These are phyloP conservation scores for Trichogramma pretiosum DNA, from an alignment of 1,140 invertebrate species.

Conservation along the genomic window DNA sequence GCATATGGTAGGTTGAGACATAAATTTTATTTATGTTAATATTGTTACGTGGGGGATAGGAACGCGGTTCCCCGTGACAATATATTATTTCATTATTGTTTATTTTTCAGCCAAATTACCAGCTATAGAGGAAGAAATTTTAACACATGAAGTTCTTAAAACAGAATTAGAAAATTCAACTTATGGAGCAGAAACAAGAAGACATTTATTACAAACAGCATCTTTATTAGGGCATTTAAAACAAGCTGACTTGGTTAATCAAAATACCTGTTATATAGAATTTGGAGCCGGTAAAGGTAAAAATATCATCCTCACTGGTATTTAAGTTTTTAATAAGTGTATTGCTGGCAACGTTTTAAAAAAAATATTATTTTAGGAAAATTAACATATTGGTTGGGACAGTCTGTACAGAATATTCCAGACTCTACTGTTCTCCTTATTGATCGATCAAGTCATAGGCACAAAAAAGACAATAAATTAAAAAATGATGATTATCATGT, in stretches of 20 bases:
- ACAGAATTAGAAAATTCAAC: conserved; percentile 53
- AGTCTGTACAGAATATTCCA: conserved; percentile 44
- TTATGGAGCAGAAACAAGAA: conserved; percentile 54
- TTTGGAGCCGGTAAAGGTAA: conserved; percentile 81
- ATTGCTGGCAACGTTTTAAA: too few relatives aligned
- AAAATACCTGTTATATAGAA: conserved; percentile 66
- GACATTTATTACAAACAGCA: conserved; percentile 64
- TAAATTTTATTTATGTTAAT: background rate
- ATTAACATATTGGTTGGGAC: conserved; percentile 64
- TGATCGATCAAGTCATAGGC: conserved; percentile 67
- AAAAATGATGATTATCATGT: conserved; percentile 48
- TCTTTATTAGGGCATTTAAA: conserved; percentile 58
- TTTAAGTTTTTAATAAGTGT: conserved; percentile 1
- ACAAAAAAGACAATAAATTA: conserved; percentile 70
- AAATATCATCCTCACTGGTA: conserved; percentile 5
- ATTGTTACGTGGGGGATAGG: background rate
- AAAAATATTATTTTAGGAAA: conserved; percentile 47
- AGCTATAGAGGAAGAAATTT: conserved; percentile 40
- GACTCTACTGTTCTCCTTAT: conserved; percentile 58
- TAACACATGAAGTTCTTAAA: conserved; percentile 44
- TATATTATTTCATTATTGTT: conserved; percentile 10
- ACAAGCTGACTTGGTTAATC: conserved; percentile 45
- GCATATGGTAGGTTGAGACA: conserved; percentile 34
- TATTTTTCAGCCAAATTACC: conserved; percentile 32
- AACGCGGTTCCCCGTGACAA: too few relatives aligned